Base-by-base conservation (phyloP, 2,797 vertebrate species). In the Mionectes olivaceus region DNA sequence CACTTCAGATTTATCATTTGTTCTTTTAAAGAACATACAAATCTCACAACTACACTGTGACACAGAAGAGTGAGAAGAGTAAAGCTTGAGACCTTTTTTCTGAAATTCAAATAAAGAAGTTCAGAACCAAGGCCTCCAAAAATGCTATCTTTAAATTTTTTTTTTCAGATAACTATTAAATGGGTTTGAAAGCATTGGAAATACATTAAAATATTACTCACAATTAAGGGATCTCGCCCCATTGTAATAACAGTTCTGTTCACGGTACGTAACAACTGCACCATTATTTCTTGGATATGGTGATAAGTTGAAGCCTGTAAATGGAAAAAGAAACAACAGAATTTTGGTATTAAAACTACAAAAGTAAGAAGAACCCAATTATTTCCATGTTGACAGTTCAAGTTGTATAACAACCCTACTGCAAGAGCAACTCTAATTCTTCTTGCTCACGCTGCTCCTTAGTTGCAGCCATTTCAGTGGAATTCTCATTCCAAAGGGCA, bases 211-310 rank as follows among this genome's bases (percentile, higher is more conserved):
- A 30, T 44, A 76, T 24, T 97, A 99, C 99, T 99, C 95, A 99
- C 99, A 50, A 99, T 99, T 87, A 99, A 98, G 53, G 97, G 39
- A 10, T 99, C 99, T 91, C 99, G 97, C 32, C 98, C 99, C 99
- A 99, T 99, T 3, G 97, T 98, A 98, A 99, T 99, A 96, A 99
- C 99, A 0, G 98, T 99, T 81, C 90, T 93, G 98, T 99, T 99
- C 95, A 99, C 99, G 5, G 98, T 99, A 93, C 98, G 98, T 60
- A 99, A 97, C 70, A 99, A 97, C 93, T 99, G 98, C 30, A 98
- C 97, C 97, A 99, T 99, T 73, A 99, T 99, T 97, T 99, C 98
- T 95, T 99, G 98, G 96, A 99, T 98, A 60, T 99, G 99, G 56
- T 99, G 96, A 92, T 99, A 98, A 33, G 99, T 99, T 91, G 98